Percentiles rank a stretch among this genome's conserved stretches.
Evolutionary conservation across 2,888 invertebrate genomes (phyloP).

Genomic region (Lasioglossum oenotherae): DNA sequence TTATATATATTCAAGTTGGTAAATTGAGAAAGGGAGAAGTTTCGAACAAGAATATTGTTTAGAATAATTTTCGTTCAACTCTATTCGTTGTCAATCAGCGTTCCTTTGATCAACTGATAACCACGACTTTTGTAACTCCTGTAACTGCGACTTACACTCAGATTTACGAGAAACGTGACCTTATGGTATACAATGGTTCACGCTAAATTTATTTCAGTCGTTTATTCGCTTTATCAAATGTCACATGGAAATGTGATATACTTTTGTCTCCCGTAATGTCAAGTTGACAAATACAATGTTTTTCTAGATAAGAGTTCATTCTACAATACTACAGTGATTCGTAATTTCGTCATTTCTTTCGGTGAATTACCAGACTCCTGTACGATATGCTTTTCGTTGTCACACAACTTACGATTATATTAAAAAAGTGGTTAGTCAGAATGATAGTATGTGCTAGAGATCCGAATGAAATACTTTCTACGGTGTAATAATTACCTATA

Average conservation of each 20-base stretch:
- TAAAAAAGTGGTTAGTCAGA: background rate
- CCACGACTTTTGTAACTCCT: background rate
- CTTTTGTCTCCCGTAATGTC: background rate
- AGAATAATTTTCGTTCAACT: background rate
- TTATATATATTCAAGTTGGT: background rate
- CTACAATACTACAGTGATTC: background rate
- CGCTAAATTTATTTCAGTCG: background rate
- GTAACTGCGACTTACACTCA: background rate
- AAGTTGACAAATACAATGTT: background rate
- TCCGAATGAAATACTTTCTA: background rate
- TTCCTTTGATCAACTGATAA: background rate
- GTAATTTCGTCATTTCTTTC: background rate
- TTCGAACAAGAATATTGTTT: background rate
- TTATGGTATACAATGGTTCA: background rate
- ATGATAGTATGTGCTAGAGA: background rate
- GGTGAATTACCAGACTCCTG: background rate
- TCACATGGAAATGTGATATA: background rate
- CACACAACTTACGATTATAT: no score
- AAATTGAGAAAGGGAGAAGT: background rate
- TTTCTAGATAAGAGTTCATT: background rate
- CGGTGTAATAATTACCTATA: conserved; percentile 71
- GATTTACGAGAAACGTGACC: background rate
- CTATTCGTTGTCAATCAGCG: background rate
- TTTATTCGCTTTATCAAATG: background rate
- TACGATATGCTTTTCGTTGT: no score